Percentiles rank a stretch among this genome's conserved stretches.
phyloP scores from a whole-genome alignment of 2,113 vertebrate genomes.

The Australoheros scitulus region DNA sequence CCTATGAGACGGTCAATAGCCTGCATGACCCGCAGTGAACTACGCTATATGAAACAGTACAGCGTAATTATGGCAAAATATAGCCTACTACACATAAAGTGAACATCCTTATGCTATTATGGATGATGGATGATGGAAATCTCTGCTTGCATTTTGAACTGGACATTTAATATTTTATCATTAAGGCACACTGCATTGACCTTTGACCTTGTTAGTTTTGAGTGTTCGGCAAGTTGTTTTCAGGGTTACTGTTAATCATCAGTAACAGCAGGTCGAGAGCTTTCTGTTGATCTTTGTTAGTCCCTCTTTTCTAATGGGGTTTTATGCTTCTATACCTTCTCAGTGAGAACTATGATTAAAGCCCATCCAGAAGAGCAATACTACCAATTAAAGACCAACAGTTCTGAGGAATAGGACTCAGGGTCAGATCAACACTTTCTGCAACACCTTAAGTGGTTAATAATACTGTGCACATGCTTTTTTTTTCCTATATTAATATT shows the following conservation, averaged over 20 bases:
- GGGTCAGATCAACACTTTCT: conserved; percentile 4
- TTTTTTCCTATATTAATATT: not conserved
- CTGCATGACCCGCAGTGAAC: not conserved
- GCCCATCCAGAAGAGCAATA: conserved; percentile 24
- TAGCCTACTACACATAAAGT: not conserved
- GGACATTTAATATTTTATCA: not conserved
- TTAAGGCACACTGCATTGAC: not conserved
- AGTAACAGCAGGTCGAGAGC: not conserved
- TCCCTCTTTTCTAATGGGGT: conserved; percentile 12
- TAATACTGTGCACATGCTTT: not conserved
- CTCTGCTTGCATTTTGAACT: not conserved
- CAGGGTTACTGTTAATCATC: not conserved
- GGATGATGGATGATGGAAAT: not conserved
- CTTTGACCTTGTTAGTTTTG: not conserved
- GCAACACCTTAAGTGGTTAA: conserved; percentile 5
- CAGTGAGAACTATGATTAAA: conserved; percentile 32
- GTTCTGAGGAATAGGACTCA: conserved; percentile 15
- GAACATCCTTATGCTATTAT: not conserved
- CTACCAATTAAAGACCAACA: conserved; percentile 30
- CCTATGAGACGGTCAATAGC: conserved; percentile 41
- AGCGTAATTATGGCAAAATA: not conserved
- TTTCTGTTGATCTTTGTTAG: not conserved
- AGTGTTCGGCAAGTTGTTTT: not conserved
- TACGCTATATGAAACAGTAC: not conserved
- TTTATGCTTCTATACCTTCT: conserved; percentile 9